A percentile compares a stretch with the other conserved stretches of the same genome.
Evolutionary conservation across 2,888 invertebrate species (phyloP).

Genomic region (Heliconius charithonia): DNA sequence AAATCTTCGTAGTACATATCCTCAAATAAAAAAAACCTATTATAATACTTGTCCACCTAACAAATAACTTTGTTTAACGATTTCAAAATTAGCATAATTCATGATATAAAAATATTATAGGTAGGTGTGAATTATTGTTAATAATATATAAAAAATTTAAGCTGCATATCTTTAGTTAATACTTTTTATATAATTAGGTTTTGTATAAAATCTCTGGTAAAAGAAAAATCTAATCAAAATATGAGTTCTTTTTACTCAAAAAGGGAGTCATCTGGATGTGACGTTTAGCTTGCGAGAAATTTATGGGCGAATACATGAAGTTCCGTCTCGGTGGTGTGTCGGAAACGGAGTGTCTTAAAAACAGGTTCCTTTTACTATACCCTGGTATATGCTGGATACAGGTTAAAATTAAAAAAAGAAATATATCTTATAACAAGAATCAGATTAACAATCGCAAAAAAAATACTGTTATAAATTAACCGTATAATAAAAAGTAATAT

Average conservation of each 20-base stretch:
- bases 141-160: no score
- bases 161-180: no score
- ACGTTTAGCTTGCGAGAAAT: no score
- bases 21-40: background rate
- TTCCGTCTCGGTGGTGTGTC: no score
- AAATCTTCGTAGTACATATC: background rate
- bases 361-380: background rate
- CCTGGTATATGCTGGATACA: no score
- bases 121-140: no score
- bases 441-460: background rate
- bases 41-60: background rate
- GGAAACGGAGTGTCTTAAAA: background rate
- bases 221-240: no score
- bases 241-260: no score
- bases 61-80: background rate
- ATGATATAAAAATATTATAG: no score
- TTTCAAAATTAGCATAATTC: no score
- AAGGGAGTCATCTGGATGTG: no score
- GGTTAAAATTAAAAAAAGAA: background rate
- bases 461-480: background rate
- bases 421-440: background rate
- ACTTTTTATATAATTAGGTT: background rate
- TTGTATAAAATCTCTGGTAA: background rate
- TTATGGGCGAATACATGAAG: background rate
- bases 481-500: background rate